Conservation (phyloP, 2,888 invertebrate genomes). For the Metalampra italica region DNA sequence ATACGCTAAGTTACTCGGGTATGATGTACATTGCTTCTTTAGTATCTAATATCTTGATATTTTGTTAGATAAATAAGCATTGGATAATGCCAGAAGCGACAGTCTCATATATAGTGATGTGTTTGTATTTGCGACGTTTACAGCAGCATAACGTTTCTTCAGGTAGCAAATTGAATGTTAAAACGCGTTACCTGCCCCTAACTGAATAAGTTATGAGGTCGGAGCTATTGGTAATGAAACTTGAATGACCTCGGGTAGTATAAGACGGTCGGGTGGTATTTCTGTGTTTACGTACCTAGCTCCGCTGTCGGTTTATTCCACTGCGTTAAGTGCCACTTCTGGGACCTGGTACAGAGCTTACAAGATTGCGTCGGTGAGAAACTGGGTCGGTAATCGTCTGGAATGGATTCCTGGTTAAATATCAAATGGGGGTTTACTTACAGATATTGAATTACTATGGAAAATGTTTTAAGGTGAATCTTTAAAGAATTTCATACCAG, state of each 20-base stretch:
- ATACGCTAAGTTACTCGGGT: too few species aligned
- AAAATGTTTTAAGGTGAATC: too few species aligned
- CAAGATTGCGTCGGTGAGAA: slow-evolving; percentile 26
- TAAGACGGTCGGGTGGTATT: slow-evolving; percentile 50
- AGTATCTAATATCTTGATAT: background rate
- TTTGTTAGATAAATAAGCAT: background rate
- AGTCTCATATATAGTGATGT: background rate
- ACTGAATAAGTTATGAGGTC: slow-evolving; percentile 72
- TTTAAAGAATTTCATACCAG: too few species aligned
- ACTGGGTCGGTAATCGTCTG: slow-evolving; percentile 10
- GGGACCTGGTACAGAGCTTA: slow-evolving; percentile 20
- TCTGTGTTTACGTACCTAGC: slow-evolving; percentile 57
- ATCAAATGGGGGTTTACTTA: background rate
- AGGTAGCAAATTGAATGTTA: slow-evolving; percentile 71
- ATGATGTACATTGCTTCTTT: slow-evolving; percentile 11
- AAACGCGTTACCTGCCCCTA: slow-evolving; percentile 68
- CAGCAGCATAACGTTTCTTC: slow-evolving; percentile 54
- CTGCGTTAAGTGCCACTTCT: slow-evolving; percentile 44
- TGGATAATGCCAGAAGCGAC: background rate
- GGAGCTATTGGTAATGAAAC: slow-evolving; percentile 73
- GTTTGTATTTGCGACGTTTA: slow-evolving; percentile 35
- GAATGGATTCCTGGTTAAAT: slow-evolving; percentile 12
- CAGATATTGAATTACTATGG: background rate
- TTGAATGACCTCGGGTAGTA: slow-evolving; percentile 65
- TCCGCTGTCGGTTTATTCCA: slow-evolving; percentile 39